Conservation (phyloP, 2,888 invertebrate species). For the Chironomus riparius region DNA sequence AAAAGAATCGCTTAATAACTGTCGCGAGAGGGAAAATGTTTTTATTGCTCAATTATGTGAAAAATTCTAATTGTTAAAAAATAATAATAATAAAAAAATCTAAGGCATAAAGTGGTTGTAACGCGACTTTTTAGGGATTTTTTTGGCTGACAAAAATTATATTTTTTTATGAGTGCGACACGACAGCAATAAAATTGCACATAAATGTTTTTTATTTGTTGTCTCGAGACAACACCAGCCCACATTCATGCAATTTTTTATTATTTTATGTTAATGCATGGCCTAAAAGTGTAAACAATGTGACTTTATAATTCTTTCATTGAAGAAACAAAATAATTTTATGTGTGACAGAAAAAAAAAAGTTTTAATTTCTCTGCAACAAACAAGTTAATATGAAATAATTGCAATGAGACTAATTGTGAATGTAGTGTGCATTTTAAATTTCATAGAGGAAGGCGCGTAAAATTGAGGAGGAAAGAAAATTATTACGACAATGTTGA, state of each 20-base stretch:
- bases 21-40: not conserved
- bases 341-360: not conserved
- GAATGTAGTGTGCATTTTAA: conserved; percentile 11
- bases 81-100: not conserved
- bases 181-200: not conserved
- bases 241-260: not conserved
- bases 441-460: not conserved
- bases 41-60: not conserved
- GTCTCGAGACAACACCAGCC: not conserved
- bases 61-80: not conserved
- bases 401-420: not conserved
- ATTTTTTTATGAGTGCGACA: too few relatives aligned
- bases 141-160: too few relatives aligned
- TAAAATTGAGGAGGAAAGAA: not conserved
- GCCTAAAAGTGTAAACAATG: not conserved
- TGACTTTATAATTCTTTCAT: not conserved
- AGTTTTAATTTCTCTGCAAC: not conserved
- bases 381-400: not conserved
- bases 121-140: not conserved
- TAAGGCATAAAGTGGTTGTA: not conserved
- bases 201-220: not conserved
- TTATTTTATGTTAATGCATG: not conserved
- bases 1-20: not conserved
- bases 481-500: not conserved
- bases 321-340: not conserved